A percentile compares a stretch with the other conserved stretches of the same genome.
Evolutionary conservation across 2,888 invertebrate species (phyloP).

Genomic region (Meghimatium bilineatum): DNA sequence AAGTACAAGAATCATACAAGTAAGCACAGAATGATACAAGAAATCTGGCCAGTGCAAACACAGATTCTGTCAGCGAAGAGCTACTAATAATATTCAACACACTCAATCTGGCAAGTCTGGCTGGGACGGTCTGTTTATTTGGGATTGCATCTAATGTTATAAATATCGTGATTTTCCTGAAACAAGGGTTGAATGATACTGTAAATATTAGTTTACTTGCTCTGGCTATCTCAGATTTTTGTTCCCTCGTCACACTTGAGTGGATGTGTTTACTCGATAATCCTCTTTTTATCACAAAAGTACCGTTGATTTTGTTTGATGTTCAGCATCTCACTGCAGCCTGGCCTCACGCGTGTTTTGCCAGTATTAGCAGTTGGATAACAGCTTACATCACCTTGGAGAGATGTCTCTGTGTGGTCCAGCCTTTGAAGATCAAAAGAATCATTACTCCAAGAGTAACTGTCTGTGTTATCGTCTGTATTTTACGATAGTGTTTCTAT

Average conservation of each 20-base stretch:
- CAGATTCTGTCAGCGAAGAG: not conserved
- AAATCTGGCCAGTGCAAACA: not conserved
- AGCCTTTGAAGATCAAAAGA: slow-evolving; percentile 29
- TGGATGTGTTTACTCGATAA: not conserved
- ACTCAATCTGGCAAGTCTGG: not conserved
- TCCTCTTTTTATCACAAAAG: not conserved
- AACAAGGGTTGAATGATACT: not conserved
- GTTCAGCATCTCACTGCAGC: slow-evolving; percentile 7
- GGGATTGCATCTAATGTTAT: not conserved
- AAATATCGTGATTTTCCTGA: slow-evolving; percentile 8
- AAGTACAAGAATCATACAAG: no score
- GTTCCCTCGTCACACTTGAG: not conserved
- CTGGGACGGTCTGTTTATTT: not conserved
- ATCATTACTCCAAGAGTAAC: slow-evolving; percentile 19
- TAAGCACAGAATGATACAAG: not conserved
- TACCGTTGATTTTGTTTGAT: not conserved
- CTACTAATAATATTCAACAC: not conserved
- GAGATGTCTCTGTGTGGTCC: slow-evolving; percentile 33
- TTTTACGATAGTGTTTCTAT: slow-evolving; percentile 5
- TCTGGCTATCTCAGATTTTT: not conserved
- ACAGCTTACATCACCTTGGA: slow-evolving; percentile 29
- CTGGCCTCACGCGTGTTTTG: slow-evolving; percentile 27
- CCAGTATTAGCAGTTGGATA: slow-evolving; percentile 28
- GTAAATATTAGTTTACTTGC: not conserved
- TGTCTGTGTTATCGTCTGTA: not conserved